phyloP scores from a whole-genome alignment of 23 tunicate species.

The Oikopleura albicans region DNA sequence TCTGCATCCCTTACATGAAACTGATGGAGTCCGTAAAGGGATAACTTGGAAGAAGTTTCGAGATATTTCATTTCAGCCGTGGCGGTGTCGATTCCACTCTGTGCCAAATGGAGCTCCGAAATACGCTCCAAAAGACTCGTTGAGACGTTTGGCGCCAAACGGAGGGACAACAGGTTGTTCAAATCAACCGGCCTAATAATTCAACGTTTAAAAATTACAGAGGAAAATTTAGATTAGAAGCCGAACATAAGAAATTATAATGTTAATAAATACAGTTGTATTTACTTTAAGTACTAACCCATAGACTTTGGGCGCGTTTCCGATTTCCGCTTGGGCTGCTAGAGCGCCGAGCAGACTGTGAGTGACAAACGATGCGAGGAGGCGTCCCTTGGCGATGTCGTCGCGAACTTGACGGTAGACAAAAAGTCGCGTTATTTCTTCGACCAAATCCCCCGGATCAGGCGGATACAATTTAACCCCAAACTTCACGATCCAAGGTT shows the following conservation, averaged over 20 bases:
- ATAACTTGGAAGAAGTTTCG: constrained; percentile 56
- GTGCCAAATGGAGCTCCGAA: constrained; percentile 48
- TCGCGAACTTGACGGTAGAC: constrained; percentile 71
- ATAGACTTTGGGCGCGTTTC: constrained; percentile 37
- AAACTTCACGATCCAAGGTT: constrained; percentile 52
- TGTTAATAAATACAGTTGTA: too few relatives aligned
- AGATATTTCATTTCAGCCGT: constrained; percentile 50
- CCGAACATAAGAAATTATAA: too few relatives aligned
- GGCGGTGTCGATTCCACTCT: background rate
- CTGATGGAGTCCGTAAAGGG: constrained; percentile 39
- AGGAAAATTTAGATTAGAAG: too few relatives aligned
- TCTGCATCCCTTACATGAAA: background rate
- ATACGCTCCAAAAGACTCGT: constrained; percentile 32
- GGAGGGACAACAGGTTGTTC: constrained; percentile 10
- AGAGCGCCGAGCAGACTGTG: constrained; percentile 73
- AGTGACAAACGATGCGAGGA: constrained; percentile 69
- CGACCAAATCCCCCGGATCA: constrained; percentile 59
- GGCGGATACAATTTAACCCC: constrained; percentile 85
- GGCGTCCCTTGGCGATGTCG: constrained; percentile 61
- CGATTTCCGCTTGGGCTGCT: constrained; percentile 83
- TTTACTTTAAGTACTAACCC: too few relatives aligned
- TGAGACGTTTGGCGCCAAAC: constrained; percentile 78
- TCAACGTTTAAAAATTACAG: too few relatives aligned
- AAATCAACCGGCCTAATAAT: too few relatives aligned
- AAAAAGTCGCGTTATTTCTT: constrained; percentile 57